Conservation (phyloP, 2,113 vertebrate genomes). For the Cromileptes altivelis region DNA sequence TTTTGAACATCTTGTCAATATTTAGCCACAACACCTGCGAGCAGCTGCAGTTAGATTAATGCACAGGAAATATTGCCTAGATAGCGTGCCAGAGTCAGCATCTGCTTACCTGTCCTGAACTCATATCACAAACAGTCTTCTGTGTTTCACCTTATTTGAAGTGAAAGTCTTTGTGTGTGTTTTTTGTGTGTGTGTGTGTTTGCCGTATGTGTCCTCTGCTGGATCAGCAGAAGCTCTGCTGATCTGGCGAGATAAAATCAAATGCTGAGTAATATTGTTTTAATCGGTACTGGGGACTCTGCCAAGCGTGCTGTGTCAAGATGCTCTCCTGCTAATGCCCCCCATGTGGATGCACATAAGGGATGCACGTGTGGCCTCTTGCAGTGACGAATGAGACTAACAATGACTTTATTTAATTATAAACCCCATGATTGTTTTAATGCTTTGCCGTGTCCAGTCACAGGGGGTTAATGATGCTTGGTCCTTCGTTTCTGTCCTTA, state of each 20-base stretch:
- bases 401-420: slow-evolving; percentile 33
- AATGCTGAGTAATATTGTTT: slow-evolving; percentile 42
- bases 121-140: slow-evolving; percentile 8
- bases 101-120: slow-evolving; percentile 23
- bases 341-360: neutral
- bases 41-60: neutral
- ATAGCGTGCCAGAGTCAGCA: neutral
- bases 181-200: neutral
- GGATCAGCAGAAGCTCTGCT: slow-evolving; percentile 39
- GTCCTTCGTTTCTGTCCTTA: neutral
- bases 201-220: slow-evolving; percentile 20
- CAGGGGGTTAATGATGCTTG: neutral
- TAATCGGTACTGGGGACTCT: slow-evolving; percentile 24
- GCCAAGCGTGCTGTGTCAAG: slow-evolving; percentile 12
- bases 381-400: slow-evolving; percentile 10
- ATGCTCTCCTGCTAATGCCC: slow-evolving; percentile 3
- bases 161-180: neutral
- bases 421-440: slow-evolving; percentile 18
- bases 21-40: slow-evolving; percentile 13
- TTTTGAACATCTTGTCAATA: slow-evolving; percentile 3
- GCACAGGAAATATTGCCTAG: slow-evolving; percentile 4
- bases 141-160: neutral
- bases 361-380: slow-evolving; percentile 13
- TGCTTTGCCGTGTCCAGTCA: neutral
- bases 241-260: slow-evolving; percentile 27